Evolutionary conservation across 1,140 invertebrate species (phyloP).

Genomic region (Tetragonula clypearis): DNA sequence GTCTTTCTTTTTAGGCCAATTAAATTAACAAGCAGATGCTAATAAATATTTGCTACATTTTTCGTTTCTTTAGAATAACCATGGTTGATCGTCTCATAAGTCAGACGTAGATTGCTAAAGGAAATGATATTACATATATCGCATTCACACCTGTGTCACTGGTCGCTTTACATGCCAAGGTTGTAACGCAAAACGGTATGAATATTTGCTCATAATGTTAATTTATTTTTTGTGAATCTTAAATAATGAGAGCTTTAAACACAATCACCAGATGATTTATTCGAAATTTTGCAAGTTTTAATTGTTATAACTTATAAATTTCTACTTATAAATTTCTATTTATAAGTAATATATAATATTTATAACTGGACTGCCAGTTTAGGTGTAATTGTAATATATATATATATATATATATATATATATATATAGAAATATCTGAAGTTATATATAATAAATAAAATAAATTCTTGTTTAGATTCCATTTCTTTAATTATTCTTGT

Average conservation of each 20-base stretch:
- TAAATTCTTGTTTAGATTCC: too few species aligned
- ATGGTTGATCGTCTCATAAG: neutral
- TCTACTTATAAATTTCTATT: too few species aligned
- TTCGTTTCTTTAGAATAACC: neutral
- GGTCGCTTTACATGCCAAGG: conserved; percentile 46
- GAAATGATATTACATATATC: conserved; percentile 37
- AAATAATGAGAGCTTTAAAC: conserved; percentile 34
- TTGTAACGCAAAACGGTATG: conserved; percentile 36
- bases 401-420: too few species aligned
- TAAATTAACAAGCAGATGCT: neutral
- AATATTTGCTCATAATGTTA: conserved; percentile 18
- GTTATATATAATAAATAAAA: too few species aligned
- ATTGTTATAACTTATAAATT: too few species aligned
- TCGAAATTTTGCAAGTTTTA: too few species aligned
- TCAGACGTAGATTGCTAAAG: conserved; percentile 11
- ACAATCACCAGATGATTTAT: neutral
- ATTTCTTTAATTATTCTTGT: too few species aligned
- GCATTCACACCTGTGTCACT: conserved; percentile 40
- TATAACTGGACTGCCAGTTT: too few species aligned
- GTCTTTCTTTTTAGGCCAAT: neutral
- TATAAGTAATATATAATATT: too few species aligned
- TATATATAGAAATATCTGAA: too few species aligned
- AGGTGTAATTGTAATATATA: too few species aligned
- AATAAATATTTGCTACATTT: neutral
- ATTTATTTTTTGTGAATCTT: conserved; percentile 36